Percentiles rank a stretch among this genome's conserved stretches.
Conservation (phyloP, 2,888 invertebrate species). For the Masnerella sp. region DNA sequence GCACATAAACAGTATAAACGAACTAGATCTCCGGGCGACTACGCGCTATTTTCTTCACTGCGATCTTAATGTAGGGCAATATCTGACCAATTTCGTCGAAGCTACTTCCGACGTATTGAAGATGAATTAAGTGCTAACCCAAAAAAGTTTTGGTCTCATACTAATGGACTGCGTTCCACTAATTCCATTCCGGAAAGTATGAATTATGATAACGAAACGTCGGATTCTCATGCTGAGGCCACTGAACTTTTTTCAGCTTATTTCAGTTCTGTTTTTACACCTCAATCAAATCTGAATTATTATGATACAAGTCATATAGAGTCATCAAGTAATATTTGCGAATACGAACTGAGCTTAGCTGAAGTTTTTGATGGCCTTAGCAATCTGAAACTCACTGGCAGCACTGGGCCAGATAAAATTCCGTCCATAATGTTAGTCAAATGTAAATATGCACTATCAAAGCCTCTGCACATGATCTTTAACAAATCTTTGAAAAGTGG, state of each 20-base stretch:
- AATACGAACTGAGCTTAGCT: background rate
- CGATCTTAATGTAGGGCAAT: background rate
- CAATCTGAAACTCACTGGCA: background rate
- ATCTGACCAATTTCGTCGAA: background rate
- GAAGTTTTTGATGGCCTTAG: background rate
- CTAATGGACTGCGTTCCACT: background rate
- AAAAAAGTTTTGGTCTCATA: background rate
- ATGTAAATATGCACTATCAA: constrained; percentile 22
- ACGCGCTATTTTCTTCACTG: background rate
- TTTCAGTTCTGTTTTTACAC: background rate
- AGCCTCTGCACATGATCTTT: constrained; percentile 24
- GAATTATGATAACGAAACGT: background rate
- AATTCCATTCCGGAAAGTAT: background rate
- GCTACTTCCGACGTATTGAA: too few species aligned
- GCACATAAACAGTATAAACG: constrained; percentile 1
- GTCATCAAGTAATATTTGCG: background rate
- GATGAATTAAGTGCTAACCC: background rate
- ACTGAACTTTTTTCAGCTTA: background rate
- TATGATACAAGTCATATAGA: background rate
- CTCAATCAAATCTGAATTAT: background rate
- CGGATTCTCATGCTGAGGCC: background rate
- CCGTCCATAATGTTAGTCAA: constrained; percentile 17
- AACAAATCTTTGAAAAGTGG: constrained; percentile 41
- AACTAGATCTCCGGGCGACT: background rate
- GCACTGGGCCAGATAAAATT: constrained; percentile 33